Evolutionary conservation across 2,888 invertebrate species (phyloP), one percentile per base, ranked within the genome.

Genomic region (Oxycera nigricornis): DNA sequence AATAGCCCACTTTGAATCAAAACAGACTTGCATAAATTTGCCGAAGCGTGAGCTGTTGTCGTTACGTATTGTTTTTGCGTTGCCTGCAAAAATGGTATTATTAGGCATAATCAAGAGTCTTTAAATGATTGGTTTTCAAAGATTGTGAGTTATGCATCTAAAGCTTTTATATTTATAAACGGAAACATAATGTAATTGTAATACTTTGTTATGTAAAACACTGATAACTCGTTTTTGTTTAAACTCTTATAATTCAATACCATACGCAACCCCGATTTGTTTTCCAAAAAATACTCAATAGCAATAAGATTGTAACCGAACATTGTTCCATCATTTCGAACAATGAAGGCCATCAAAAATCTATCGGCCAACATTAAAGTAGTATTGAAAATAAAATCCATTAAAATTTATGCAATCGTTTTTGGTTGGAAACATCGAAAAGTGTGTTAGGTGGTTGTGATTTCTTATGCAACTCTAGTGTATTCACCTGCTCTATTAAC

Each of bases 1-100:
- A 81, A 96, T 96, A 86, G 93, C 93, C 87, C 94, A 94, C 79
- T 93, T 91, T 76, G 90, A 90, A 86, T 96, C 96, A 82, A 96
- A 91, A 82, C 96, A 94, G 6, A 96, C 94, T 86, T 96, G 96
- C 89, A 96, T 96, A 83, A 96, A 96, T 86, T 96, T 96, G n/a
- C 96, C 96, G 85, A 96, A 96, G 9, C 96, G 89, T 46, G 94
- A 94, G 14, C 95, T 95, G 85, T 96, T 96, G 86, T 96, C 96
- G 82, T 96, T 96, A 61, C 96, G 89, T 11, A 96, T 93, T 0
- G 96, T 96, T 86, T 95, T 96, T 1, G 96, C 96, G 86, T 96
- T 96, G 73, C 95, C 95, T 95, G 83, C 35, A 83, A 81, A 61
- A 74, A n/a, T n/a, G n/a, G n/a, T n/a, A n/a, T n/a, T n/a, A n/a